Conservation (phyloP, 2,888 invertebrate genomes). For the Anthophora plumipes region DNA sequence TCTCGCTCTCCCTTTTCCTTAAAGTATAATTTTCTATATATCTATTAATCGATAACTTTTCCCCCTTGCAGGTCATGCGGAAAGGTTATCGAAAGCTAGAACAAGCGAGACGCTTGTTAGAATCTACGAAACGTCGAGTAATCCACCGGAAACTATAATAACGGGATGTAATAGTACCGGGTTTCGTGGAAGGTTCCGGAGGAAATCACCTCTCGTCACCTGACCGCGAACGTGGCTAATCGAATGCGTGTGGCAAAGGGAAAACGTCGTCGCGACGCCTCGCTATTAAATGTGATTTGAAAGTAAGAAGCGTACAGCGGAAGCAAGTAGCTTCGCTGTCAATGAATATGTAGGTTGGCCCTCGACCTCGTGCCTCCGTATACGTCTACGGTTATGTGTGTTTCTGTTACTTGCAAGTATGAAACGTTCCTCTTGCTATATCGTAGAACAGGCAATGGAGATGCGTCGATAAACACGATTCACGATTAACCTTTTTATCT, state of each 20-base stretch:
- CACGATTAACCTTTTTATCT: conserved; percentile 52
- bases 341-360: conserved; percentile 81
- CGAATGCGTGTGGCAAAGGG: conserved; percentile 28
- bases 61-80: no score
- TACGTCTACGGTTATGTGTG: conserved; percentile 46
- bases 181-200: conserved; percentile 25
- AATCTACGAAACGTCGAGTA: not conserved
- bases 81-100: not conserved
- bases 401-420: not conserved
- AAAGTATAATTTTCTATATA: no score
- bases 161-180: not conserved
- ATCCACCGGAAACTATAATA: conserved; percentile 14
- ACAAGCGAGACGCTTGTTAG: not conserved
- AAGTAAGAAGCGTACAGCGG: conserved; percentile 70
- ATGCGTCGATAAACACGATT: conserved; percentile 44
- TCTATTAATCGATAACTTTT: no score
- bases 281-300: conserved; percentile 61
- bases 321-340: conserved; percentile 76
- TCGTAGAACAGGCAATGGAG: not conserved
- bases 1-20: no score
- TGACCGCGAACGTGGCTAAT: conserved; percentile 27
- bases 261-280: conserved; percentile 4
- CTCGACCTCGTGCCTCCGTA: conserved; percentile 75
- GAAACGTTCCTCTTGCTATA: no score
- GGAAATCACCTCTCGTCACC: conserved; percentile 58